Base-by-base conservation (phyloP, 2,888 invertebrate species). In the Cancer borealis region DNA sequence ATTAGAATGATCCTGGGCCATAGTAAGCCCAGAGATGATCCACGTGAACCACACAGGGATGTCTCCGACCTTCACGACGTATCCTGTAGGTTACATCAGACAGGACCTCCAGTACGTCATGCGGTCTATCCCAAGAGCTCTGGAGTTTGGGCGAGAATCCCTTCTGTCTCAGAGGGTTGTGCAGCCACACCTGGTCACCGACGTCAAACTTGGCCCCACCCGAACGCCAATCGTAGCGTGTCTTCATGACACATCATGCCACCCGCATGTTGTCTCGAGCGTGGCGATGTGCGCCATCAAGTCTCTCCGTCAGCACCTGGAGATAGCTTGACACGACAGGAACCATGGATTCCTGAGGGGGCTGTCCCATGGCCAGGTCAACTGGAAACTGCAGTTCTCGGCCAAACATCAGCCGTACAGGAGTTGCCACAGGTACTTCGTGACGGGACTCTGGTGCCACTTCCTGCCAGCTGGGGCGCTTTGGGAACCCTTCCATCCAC, bases 361-460 rank as follows among this genome's bases (percentile, higher is more conserved):
- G 90, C 10, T 12, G 47, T 10, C 90, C 90, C n/a, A 12, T 90
- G 26, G 47, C 47, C 90, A 90, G 17, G 30, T 90, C 49, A 0
- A 54, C 49, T 14, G 47, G 90, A 39, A 90, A 3, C 12, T n/a
- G 3, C 12, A 90, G 3, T 26, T 90, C 90, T 21, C 49, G 47
- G 26, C 49, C 90, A 26, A 90, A 54, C 90, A 90, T 90, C 49
- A 90, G 90, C 12, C 26, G 45, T n/a, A 8, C 54, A 49, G 49
- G 49, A 21, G 47, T 54, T 54, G 46, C 17, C 45, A 39, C 39
- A 39, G 39, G 0, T 39, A 2, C 39, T 39, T 39, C 39, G 39
- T 39, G 39, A 39, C 39, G 39, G 46, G 45, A 0, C 88, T 46
- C 46, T 88, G 46, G n/a, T 45, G 46, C 45, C 47, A 45, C 45